phyloP scores from a whole-genome alignment of 2,888 invertebrate genomes.

The Homarus gammarus region DNA sequence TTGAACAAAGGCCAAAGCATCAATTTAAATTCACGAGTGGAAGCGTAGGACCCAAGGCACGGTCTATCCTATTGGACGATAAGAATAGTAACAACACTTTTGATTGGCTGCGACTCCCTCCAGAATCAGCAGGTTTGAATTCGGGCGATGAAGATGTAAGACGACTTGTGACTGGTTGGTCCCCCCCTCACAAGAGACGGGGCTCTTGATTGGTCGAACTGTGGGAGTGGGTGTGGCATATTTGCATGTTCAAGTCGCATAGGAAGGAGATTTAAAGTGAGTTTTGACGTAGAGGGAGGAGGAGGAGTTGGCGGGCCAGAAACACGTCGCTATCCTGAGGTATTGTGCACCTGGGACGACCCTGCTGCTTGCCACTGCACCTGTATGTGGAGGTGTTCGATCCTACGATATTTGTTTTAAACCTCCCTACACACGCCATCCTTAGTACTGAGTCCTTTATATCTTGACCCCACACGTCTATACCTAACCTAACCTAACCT shows the following conservation, averaged over 20 bases:
- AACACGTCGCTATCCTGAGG: constrained; percentile 34
- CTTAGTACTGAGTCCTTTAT: too few species aligned
- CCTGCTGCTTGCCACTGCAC: background rate
- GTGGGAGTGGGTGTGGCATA: constrained; percentile 62
- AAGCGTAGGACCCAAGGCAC: constrained; percentile 42
- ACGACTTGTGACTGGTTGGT: constrained; percentile 52
- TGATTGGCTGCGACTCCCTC: constrained; percentile 56
- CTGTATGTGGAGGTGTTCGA: background rate
- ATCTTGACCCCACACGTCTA: too few species aligned
- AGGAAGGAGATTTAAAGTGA: constrained; percentile 66
- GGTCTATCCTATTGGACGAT: constrained; percentile 50
- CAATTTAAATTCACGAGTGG: constrained; percentile 68
- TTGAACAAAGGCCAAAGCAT: constrained; percentile 62
- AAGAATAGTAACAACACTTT: constrained; percentile 66
- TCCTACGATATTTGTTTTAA: constrained; percentile 1
- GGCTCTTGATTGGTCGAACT: constrained; percentile 53
- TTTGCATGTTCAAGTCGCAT: constrained; percentile 68
- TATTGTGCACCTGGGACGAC: constrained; percentile 35
- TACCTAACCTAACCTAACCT: too few species aligned
- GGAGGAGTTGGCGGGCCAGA: constrained; percentile 6
- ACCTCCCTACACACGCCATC: background rate
- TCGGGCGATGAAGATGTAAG: constrained; percentile 58
- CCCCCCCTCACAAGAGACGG: constrained; percentile 44
- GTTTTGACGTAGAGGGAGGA: constrained; percentile 52
- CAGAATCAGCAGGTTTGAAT: constrained; percentile 70